A percentile compares a stretch with the other conserved stretches of the same genome.
phyloP scores from a whole-genome alignment of 2,888 invertebrate genomes.

The Napeogenes sylphis region DNA sequence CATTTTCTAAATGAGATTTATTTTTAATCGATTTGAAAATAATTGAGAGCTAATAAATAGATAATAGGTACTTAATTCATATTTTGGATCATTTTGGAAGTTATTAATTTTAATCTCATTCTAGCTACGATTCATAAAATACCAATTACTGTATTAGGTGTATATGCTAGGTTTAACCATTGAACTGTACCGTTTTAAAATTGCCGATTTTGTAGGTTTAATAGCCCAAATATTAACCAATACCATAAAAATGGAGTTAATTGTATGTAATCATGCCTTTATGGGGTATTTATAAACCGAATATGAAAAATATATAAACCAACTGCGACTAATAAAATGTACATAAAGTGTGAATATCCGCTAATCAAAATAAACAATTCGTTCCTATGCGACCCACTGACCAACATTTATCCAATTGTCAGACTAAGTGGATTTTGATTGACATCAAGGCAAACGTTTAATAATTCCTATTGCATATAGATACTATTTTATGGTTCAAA shows the following conservation, averaged over 20 bases:
- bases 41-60: not conserved
- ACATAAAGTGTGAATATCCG: slow-evolving; percentile 17
- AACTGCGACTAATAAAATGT: slow-evolving; percentile 13
- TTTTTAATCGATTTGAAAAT: no score
- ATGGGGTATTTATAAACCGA: not conserved
- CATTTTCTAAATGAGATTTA: slow-evolving; percentile 1
- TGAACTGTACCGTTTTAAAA: no score
- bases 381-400: slow-evolving; percentile 23
- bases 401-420: slow-evolving; percentile 22
- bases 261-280: no score
- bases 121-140: no score
- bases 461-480: slow-evolving; percentile 11
- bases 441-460: slow-evolving; percentile 16
- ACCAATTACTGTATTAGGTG: no score
- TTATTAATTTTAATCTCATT: no score
- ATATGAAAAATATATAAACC: slow-evolving; percentile 3
- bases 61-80: not conserved
- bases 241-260: no score
- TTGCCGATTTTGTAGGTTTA: no score
- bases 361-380: slow-evolving; percentile 13
- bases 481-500: not conserved
- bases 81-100: no score
- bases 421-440: slow-evolving; percentile 1
- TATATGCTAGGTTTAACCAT: no score
- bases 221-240: no score